Evolutionary conservation across 2,888 invertebrate genomes (phyloP), one percentile per base, ranked within the genome.

Genomic region (Sinhomidia bicolor): DNA sequence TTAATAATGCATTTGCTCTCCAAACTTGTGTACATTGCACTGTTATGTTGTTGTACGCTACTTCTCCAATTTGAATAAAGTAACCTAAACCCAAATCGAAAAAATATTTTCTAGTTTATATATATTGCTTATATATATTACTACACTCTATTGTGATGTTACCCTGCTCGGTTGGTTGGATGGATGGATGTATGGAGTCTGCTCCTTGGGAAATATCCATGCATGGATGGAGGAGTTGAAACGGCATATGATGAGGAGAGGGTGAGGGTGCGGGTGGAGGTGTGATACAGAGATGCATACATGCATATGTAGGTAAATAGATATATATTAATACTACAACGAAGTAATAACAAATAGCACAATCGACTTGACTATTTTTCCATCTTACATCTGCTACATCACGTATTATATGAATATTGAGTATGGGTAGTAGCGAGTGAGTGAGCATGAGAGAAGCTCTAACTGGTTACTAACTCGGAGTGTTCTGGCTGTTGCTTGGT

Each of bases 401-500:
- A 36, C n/a, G n/a, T n/a, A n/a, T 36, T 12, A 57, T 47, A 47
- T 47, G 12, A 4, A 47, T 26, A 57, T n/a, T n/a, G n/a, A n/a
- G n/a, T n/a, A n/a, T n/a, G n/a, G n/a, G n/a, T n/a, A n/a, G 36
- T 36, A 7, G 36, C 3, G 36, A 36, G 36, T 26, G 60, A 26
- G 60, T 62, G 29, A 29, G 62, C 14, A 62, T 5, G 10, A 32
- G 7, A 29, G 5, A 14, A 14, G n/a, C 26, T 23, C 23, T 62
- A 26, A 20, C 62, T 62, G 62, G 62, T 62, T 26, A 14, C 29
- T 62, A 62, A 62, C 62, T 62, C 62, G 62, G 62, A 32, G 32
- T 29, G 32, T 14, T 62, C 62, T 62, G 68, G 65, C 65, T 82
- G 82, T 82, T 82, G 82, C 68, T 68, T 68, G 68, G 62, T 62